phyloP scores from a whole-genome alignment of 2,888 invertebrate genomes.

The Scaptomyza parva region DNA sequence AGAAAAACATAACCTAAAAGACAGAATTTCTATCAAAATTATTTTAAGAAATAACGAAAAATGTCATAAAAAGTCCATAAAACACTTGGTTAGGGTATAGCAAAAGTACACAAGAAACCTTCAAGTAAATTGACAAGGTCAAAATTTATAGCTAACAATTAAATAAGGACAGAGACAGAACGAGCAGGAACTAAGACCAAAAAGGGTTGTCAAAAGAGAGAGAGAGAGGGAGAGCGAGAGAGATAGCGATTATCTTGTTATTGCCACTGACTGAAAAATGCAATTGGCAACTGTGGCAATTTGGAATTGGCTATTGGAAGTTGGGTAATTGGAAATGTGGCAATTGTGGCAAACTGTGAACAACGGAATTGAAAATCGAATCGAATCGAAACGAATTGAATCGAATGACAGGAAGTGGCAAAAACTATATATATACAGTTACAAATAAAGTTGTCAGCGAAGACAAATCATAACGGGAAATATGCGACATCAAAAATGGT shows the following conservation, averaged over 20 bases:
- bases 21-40: no score
- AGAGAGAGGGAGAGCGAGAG: no score
- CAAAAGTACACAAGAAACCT: constrained; percentile 40
- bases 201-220: not conserved
- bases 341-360: not conserved
- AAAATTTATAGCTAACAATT: constrained; percentile 70
- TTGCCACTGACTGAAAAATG: constrained; percentile 31
- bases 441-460: constrained; percentile 19
- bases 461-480: constrained; percentile 10
- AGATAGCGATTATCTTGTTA: constrained; percentile 33
- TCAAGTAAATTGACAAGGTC: constrained; percentile 67
- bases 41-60: no score
- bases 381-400: constrained; percentile 1
- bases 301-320: constrained; percentile 10
- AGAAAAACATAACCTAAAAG: not conserved
- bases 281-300: constrained; percentile 9
- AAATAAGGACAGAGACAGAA: constrained; percentile 13
- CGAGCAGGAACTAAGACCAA: not conserved
- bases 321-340: constrained; percentile 9
- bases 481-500: not conserved
- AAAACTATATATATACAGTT: not conserved
- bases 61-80: no score
- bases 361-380: constrained; percentile 11
- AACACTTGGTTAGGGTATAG: constrained; percentile 5
- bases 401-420: constrained; percentile 25